These are phyloP conservation scores for Heliconius cydno DNA, from an alignment of 2,888 invertebrate species.

Conservation along the genomic window DNA sequence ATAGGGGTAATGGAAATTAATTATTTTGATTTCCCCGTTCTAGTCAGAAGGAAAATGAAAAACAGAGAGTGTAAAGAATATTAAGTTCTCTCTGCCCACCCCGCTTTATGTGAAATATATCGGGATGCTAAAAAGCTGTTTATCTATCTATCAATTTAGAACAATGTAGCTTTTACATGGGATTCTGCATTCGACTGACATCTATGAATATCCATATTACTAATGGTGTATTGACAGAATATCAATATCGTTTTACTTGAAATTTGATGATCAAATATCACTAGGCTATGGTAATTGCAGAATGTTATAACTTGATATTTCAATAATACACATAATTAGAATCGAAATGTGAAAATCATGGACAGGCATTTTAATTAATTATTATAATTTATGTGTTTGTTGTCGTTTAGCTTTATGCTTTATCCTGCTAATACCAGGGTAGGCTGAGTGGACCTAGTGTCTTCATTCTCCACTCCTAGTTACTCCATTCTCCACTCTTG, in stretches of 20 bases:
- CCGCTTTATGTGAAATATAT: background rate
- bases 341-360: background rate
- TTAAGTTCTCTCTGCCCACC: background rate
- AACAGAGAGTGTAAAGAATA: background rate
- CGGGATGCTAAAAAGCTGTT: background rate
- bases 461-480: background rate
- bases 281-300: background rate
- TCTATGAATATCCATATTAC: slow-evolving; percentile 3
- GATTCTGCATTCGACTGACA: background rate
- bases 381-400: background rate
- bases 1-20: background rate
- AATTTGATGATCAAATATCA: slow-evolving; percentile 14
- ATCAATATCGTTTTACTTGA: background rate
- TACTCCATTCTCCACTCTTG: background rate
- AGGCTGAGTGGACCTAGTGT: background rate
- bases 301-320: background rate
- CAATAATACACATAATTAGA: background rate
- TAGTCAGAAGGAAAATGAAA: background rate
- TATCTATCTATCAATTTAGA: too few relatives aligned
- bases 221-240: slow-evolving; percentile 14
- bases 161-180: background rate
- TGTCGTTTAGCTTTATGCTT: background rate
- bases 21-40: background rate
- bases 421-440: background rate
- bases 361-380: background rate